Percentiles rank a stretch among this genome's conserved stretches.
Evolutionary conservation across 2,888 invertebrate genomes (phyloP).

Genomic region (Synanthedon myopaeformis): DNA sequence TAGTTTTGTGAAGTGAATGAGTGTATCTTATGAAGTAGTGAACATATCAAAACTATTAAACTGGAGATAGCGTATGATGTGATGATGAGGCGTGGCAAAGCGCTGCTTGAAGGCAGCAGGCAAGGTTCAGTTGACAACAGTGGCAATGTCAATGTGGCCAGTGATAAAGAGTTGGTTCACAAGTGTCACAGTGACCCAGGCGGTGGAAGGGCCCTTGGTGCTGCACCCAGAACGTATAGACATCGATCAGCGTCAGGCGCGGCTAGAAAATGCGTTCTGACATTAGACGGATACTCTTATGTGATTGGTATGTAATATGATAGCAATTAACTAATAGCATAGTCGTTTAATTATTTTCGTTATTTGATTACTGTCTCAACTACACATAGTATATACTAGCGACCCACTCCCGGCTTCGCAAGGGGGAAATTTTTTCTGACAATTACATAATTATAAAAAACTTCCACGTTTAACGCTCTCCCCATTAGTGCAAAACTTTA

Average conservation of each 20-base stretch:
- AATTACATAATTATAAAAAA: no score
- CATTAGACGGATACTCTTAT: constrained; percentile 87
- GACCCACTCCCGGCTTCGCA: no score
- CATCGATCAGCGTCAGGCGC: constrained; percentile 67
- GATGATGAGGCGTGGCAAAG: constrained; percentile 63
- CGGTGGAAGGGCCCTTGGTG: constrained; percentile 56
- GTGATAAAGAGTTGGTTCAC: constrained; percentile 74
- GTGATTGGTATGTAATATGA: constrained; percentile 80
- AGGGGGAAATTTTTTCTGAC: no score
- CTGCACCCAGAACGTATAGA: constrained; percentile 43
- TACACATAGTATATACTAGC: no score
- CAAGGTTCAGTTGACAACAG: constrained; percentile 62
- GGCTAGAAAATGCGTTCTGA: constrained; percentile 83
- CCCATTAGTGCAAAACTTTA: no score
- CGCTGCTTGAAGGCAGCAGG: constrained; percentile 57
- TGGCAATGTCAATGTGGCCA: constrained; percentile 37
- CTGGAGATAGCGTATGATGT: constrained; percentile 56
- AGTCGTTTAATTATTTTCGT: no score
- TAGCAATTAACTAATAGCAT: background rate
- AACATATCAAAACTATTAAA: background rate
- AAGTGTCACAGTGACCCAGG: constrained; percentile 78
- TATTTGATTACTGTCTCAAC: no score
- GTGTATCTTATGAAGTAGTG: background rate
- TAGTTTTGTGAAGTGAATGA: background rate
- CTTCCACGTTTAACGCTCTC: no score